Conservation (phyloP, 1,140 invertebrate genomes). For the Pemphigus obesinymphae region DNA sequence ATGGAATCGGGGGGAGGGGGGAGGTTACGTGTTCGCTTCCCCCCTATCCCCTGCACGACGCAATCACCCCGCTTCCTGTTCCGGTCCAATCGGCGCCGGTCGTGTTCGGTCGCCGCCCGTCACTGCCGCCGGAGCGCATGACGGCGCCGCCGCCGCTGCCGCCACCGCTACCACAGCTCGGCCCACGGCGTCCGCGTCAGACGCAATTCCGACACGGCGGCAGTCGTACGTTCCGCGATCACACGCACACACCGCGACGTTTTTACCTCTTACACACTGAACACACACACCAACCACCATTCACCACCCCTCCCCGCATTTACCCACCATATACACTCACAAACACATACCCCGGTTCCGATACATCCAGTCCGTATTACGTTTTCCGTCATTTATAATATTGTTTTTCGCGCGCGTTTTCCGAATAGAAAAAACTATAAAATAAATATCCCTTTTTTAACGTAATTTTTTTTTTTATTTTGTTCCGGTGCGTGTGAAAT, state of each 20-base stretch:
- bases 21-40: too few species aligned
- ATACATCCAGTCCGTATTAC: too few species aligned
- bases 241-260: conserved; percentile 33
- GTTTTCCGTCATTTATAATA: too few species aligned
- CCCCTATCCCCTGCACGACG: too few species aligned
- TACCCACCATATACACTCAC: not conserved
- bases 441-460: not conserved
- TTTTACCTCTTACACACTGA: conserved; percentile 33
- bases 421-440: too few species aligned
- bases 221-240: conserved; percentile 35
- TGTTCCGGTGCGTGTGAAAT: too few species aligned
- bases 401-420: not conserved
- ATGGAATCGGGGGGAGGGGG: too few species aligned
- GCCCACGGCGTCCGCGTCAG: conserved; percentile 13
- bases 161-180: conserved; percentile 25
- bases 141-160: not conserved
- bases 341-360: too few species aligned
- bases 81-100: conserved; percentile 32
- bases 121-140: not conserved
- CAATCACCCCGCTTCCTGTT: conserved; percentile 42
- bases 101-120: conserved; percentile 25
- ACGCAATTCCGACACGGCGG: conserved; percentile 39
- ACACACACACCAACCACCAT: not conserved
- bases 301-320: not conserved
- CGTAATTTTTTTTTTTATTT: not conserved